Evolutionary conservation across 2,113 vertebrate genomes (phyloP).

Genomic region (Corvus moneduloides): DNA sequence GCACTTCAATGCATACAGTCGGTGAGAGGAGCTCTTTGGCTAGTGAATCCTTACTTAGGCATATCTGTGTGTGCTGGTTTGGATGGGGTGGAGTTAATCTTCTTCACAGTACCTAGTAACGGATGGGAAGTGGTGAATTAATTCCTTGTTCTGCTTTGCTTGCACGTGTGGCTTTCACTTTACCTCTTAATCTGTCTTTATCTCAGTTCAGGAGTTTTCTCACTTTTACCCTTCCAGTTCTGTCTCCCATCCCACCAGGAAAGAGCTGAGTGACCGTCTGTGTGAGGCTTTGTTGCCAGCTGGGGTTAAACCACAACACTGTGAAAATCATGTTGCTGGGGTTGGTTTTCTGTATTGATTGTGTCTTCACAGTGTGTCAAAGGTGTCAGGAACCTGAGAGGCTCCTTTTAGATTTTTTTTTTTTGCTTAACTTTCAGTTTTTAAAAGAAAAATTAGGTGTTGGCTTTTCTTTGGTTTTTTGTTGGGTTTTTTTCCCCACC

Average conservation of each 20-base stretch:
- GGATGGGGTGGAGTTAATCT: neutral
- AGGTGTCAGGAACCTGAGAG: neutral
- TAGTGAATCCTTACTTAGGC: neutral
- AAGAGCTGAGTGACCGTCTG: neutral
- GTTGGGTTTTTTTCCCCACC: rapidly evolving
- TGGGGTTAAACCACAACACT: neutral
- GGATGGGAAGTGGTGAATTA: neutral
- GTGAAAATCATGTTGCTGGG: neutral
- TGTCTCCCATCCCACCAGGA: neutral
- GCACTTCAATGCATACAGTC: rapidly evolving
- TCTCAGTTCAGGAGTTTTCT: neutral
- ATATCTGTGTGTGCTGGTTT: neutral
- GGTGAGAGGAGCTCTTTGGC: neutral
- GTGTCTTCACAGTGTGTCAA: neutral
- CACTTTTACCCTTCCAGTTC: neutral
- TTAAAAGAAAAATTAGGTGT: neutral
- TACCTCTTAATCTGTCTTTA: neutral
- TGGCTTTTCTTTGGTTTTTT: rapidly evolving
- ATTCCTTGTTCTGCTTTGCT: neutral
- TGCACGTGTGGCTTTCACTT: neutral
- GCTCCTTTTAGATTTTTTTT: neutral
- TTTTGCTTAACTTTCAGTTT: neutral
- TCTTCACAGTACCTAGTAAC: neutral
- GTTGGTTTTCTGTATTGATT: neutral
- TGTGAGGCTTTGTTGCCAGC: neutral